Evolutionary conservation across 2,888 invertebrate genomes (phyloP).

Genomic region (Eulithis testata): DNA sequence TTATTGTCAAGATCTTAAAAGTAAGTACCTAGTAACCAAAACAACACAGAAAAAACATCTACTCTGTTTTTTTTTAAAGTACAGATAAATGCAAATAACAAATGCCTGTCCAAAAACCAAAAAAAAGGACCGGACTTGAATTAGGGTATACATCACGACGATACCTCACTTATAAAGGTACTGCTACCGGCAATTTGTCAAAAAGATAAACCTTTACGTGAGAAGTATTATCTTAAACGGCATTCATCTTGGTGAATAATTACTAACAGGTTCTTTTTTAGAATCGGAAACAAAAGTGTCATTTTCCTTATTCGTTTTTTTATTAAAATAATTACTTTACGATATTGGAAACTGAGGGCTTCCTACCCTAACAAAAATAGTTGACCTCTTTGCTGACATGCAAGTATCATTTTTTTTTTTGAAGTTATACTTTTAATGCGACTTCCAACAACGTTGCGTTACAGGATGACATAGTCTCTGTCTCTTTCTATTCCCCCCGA

Average conservation of each 20-base stretch:
- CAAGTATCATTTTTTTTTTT: no score
- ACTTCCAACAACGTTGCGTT: no score
- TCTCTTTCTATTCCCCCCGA: no score
- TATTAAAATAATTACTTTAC: no score
- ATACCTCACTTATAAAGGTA: slow-evolving; percentile 61
- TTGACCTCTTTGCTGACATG: no score
- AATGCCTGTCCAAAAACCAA: slow-evolving; percentile 17
- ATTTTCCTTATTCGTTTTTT: slow-evolving; percentile 15
- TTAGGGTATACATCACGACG: slow-evolving; percentile 53
- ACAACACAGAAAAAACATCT: not conserved
- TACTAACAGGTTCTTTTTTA: slow-evolving; percentile 57
- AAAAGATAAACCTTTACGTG: slow-evolving; percentile 76
- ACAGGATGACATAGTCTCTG: no score
- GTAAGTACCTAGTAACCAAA: no score
- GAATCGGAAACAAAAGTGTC: slow-evolving; percentile 48
- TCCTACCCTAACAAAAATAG: no score
- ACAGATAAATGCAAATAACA: not conserved
- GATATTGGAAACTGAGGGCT: no score
- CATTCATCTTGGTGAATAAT: slow-evolving; percentile 78
- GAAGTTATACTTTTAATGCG: no score
- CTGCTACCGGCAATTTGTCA: slow-evolving; percentile 76
- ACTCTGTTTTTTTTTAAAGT: not conserved
- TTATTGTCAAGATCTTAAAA: no score
- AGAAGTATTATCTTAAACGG: slow-evolving; percentile 73
- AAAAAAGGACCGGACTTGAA: slow-evolving; percentile 27